These are phyloP conservation scores for Sorex maritimensis DNA, from an alignment of 2,797 vertebrate genomes.

Conservation along the genomic window DNA sequence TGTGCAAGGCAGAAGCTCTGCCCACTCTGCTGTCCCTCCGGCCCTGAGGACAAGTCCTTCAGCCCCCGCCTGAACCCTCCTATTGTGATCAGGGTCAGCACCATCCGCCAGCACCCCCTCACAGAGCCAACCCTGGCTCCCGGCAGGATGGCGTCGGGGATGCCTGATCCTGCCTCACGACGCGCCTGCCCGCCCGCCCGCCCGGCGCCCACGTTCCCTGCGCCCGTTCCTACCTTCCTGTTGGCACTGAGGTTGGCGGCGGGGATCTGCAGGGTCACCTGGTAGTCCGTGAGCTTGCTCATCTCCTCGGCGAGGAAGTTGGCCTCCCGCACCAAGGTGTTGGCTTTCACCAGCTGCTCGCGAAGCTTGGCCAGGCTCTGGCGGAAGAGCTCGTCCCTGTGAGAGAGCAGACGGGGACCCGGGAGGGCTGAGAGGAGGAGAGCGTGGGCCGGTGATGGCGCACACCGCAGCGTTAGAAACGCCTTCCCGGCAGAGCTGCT, in stretches of 20 bases:
- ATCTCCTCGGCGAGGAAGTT: slow-evolving; percentile 99
- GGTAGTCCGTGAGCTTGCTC: slow-evolving; percentile 97
- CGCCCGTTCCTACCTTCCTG: slow-evolving; percentile 93
- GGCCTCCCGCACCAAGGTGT: slow-evolving; percentile 97
- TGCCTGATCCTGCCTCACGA: too few species aligned
- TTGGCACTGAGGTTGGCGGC: slow-evolving; percentile 99
- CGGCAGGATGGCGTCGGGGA: too few species aligned
- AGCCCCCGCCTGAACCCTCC: not conserved
- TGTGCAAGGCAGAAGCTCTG: too few species aligned
- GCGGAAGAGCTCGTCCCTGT: slow-evolving; percentile 97
- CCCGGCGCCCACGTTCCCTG: too few species aligned
- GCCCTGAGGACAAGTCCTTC: not conserved
- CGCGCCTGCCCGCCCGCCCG: too few species aligned
- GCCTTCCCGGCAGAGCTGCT: too few species aligned
- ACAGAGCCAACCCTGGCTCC: too few species aligned
- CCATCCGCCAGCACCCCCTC: too few species aligned
- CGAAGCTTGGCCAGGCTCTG: slow-evolving; percentile 97
- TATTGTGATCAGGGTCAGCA: not conserved
- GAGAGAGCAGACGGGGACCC: slow-evolving; percentile 78
- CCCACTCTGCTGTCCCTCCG: too few species aligned
- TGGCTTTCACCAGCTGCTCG: slow-evolving; percentile 98
- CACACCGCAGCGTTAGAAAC: not conserved
- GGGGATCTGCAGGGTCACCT: slow-evolving; percentile 99
- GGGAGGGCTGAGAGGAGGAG: slow-evolving; percentile 76
- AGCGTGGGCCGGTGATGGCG: not conserved